A percentile compares a stretch with the other conserved stretches of the same genome.
Conservation (phyloP, 2,797 vertebrate genomes). For the Tenualosa ilisha region DNA sequence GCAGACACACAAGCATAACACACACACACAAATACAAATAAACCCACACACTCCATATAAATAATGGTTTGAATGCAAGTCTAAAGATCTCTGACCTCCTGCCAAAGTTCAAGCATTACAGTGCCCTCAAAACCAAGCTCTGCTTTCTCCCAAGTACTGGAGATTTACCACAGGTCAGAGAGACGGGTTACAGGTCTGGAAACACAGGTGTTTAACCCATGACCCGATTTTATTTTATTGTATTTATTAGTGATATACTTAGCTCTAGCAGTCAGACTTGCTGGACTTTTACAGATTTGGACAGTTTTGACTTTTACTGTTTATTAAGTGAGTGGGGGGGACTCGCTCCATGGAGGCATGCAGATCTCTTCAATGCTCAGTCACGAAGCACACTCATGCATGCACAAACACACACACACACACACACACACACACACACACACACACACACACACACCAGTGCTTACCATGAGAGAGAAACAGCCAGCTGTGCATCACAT, state of each 20-base stretch:
- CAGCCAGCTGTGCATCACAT: neutral
- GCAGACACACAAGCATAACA: neutral
- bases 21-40: constrained; percentile 11
- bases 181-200: neutral
- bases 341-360: neutral
- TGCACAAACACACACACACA: neutral
- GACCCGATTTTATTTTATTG: neutral
- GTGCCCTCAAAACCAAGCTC: neutral
- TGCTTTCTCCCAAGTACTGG: neutral
- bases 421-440: neutral
- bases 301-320: neutral
- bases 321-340: too few species aligned
- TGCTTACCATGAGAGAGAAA: too few species aligned
- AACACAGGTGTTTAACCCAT: neutral
- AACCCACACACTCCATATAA: neutral
- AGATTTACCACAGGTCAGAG: too few species aligned
- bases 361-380: neutral
- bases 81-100: neutral
- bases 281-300: neutral
- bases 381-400: neutral
- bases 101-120: too few species aligned
- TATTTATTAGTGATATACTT: neutral
- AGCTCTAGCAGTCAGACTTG: neutral
- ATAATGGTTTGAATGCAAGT: neutral
- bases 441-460: neutral